These are phyloP conservation scores for Hypomecis atomaria DNA, from an alignment of 2,888 invertebrate genomes.

Conservation along the genomic window DNA sequence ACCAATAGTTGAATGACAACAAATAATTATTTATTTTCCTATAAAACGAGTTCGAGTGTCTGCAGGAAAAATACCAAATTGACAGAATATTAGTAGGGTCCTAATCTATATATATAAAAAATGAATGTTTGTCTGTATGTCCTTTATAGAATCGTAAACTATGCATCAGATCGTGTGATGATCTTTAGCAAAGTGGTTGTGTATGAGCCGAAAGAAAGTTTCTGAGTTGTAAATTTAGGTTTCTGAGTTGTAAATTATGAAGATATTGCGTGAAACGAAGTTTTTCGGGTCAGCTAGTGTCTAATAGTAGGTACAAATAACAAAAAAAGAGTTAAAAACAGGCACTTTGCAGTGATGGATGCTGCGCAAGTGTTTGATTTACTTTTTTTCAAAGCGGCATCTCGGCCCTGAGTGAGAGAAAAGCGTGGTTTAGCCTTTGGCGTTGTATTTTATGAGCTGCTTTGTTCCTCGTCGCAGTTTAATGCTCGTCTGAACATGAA, in stretches of 20 bases:
- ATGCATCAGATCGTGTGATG: too few species aligned
- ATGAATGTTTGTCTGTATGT: too few species aligned
- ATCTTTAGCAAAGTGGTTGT: too few species aligned
- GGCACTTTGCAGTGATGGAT: constrained; percentile 14
- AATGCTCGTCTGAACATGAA: constrained; percentile 5
- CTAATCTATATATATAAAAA: too few species aligned
- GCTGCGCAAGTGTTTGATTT: constrained; percentile 16
- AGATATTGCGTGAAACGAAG: too few species aligned
- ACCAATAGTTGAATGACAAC: background rate
- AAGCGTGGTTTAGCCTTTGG: constrained; percentile 19
- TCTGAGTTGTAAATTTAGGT: too few species aligned
- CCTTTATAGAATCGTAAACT: too few species aligned
- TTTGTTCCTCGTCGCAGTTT: constrained; percentile 17
- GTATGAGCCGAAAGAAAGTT: too few species aligned
- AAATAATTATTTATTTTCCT: background rate
- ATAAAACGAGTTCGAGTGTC: background rate
- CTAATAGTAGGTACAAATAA: background rate
- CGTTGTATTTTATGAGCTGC: constrained; percentile 25
- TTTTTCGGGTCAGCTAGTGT: too few species aligned
- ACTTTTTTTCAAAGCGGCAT: constrained; percentile 23
- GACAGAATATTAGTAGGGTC: background rate
- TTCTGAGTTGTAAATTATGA: too few species aligned
- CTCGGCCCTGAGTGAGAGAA: constrained; percentile 16
- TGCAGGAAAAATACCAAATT: background rate
- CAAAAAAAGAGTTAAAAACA: constrained; percentile 13